Base-by-base conservation (phyloP, 92 coral and sea anemone species). In the Anthopleura xanthogrammica region DNA sequence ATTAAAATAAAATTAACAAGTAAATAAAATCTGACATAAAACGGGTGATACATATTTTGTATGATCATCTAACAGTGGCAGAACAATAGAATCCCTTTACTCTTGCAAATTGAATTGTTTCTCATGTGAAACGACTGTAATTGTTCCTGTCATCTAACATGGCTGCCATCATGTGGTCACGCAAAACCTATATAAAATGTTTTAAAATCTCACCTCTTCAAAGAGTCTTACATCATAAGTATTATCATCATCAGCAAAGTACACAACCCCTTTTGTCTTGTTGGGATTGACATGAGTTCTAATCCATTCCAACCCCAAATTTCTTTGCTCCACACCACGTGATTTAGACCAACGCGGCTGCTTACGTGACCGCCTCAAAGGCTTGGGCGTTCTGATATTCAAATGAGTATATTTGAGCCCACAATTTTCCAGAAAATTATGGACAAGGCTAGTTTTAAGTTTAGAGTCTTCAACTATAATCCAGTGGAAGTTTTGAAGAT, bases 231-330 rank as follows among this genome's bases (percentile, higher is more conserved):
- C 79, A 72, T 94, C 97, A 76, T 92, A 94, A 3, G 97, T 94
- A 60, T 94, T 94, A 72, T 94, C 98, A 52, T 94, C 98, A 76
- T 94, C 98, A 39, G 97, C 98, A 86, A 94, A 94, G 77, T 94
- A 94, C 36, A 94, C 92, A 40, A 93, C 97, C 24, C 97, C 98
- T 73, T 88, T 90, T 1, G 97, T 94, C 80, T 75, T 73, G 42
- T 89, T 85, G 11, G 94, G 83, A 22, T 89, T 90, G 20, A 94
- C 83, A 29, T 93, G 89, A 19, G 77, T 77, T 16, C 97, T 87
- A 77, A 94, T 76, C 98, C 98, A 94, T 9, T 86, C 77, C 72
- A 95, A 75, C 11, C 93, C 98, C 14, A 87, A 39, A 77, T 95
- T 95, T 65, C 98, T 77, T 76, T 95, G 98, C 72, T 95, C 98